A percentile compares a stretch with the other conserved stretches of the same genome.
These are phyloP conservation scores for Miniopterus natalensis DNA, from an alignment of 2,113 vertebrate species.

Conservation along the genomic window DNA sequence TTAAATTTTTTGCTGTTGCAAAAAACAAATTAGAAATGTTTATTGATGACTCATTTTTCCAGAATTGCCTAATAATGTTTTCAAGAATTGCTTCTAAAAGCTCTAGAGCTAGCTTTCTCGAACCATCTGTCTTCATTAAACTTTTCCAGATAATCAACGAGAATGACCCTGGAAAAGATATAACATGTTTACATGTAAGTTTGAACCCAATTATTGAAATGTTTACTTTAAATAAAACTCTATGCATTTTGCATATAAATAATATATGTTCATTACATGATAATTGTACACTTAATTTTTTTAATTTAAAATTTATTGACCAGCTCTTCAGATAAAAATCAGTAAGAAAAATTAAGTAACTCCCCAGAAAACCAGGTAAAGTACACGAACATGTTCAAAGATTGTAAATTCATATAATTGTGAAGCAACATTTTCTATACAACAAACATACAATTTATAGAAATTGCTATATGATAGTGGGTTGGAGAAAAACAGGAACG, in stretches of 20 bases:
- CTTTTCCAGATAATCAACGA: background rate
- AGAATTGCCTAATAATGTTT: background rate
- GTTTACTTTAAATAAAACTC: background rate
- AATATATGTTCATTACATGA: background rate
- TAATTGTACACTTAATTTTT: background rate
- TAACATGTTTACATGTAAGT: background rate
- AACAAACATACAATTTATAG: background rate
- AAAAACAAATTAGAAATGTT: background rate
- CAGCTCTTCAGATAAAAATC: background rate
- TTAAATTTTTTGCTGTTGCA: background rate
- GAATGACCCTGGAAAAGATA: conserved; percentile 59
- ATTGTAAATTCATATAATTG: background rate
- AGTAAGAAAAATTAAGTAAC: background rate
- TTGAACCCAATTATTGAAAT: background rate
- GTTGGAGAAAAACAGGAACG: background rate
- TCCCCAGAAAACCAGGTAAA: conserved; percentile 8
- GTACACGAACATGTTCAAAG: background rate
- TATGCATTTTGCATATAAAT: background rate
- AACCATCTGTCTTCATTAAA: background rate
- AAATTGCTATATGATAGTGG: background rate
- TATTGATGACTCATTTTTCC: background rate
- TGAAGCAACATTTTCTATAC: background rate
- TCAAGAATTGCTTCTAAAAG: background rate
- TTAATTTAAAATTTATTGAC: background rate
- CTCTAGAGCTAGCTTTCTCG: background rate